Evolutionary conservation across 1,140 invertebrate species (phyloP).

Genomic region (Heterodera schachtii): DNA sequence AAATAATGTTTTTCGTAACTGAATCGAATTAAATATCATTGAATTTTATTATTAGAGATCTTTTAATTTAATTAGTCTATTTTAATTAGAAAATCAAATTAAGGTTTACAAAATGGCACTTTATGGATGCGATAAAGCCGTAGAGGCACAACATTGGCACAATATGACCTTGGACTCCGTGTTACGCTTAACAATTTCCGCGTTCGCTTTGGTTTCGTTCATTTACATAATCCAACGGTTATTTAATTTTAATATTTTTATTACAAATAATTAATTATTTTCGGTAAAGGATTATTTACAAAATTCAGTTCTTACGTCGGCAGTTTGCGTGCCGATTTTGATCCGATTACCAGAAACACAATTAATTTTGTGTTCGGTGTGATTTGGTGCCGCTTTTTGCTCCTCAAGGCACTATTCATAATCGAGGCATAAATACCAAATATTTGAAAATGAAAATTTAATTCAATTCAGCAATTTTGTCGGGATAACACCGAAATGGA

Average conservation of each 20-base stretch:
- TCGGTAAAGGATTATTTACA: no score
- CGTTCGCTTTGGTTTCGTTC: conserved; percentile 16
- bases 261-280: no score
- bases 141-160: neutral
- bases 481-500: conserved; percentile 12
- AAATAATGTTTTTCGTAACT: no score
- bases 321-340: neutral
- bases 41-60: no score
- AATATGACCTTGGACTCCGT: conserved; percentile 14
- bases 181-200: conserved; percentile 18
- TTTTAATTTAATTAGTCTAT: no score
- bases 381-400: conserved; percentile 16
- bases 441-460: neutral
- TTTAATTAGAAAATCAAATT: neutral
- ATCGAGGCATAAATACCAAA: conserved; percentile 4
- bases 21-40: no score
- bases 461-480: conserved; percentile 16
- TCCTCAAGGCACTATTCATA: conserved; percentile 17
- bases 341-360: neutral
- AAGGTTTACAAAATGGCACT: conserved; percentile 28
- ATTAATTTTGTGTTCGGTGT: conserved; percentile 22
- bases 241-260: neutral
- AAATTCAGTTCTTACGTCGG: neutral
- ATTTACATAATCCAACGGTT: conserved; percentile 24
- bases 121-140: conserved; percentile 22